phyloP scores from a whole-genome alignment of 2,113 vertebrate genomes.

The Brienomyrus longianalis region DNA sequence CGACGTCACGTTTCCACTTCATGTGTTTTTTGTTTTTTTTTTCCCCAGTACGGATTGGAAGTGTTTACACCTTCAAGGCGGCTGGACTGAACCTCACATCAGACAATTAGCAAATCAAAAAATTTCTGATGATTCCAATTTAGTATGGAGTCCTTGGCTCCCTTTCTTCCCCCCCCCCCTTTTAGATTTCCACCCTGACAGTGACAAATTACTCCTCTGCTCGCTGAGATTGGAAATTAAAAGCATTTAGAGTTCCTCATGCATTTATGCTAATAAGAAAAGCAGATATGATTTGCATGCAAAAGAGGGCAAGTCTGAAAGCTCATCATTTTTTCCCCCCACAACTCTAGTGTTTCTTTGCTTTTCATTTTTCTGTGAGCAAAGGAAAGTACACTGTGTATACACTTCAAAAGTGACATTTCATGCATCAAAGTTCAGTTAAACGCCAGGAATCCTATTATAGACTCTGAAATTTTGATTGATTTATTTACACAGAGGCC shows the following conservation, averaged over 20 bases:
- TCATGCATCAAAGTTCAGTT: constrained; percentile 34
- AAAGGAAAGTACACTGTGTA: constrained; percentile 33
- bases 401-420: constrained; percentile 44
- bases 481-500: constrained; percentile 49
- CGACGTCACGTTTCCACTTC: constrained; percentile 51
- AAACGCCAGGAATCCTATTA: constrained; percentile 33
- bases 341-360: constrained; percentile 74
- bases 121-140: constrained; percentile 98
- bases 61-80: constrained; percentile 97
- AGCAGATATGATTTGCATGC: constrained; percentile 99
- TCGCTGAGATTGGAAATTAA: constrained; percentile 99
- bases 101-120: constrained; percentile 99
- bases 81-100: constrained; percentile 91
- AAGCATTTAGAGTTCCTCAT: constrained; percentile 99
- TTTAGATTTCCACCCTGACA: constrained; percentile 98
- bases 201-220: constrained; percentile 99
- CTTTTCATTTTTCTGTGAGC: constrained; percentile 57
- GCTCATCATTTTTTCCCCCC: constrained; percentile 86
- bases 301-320: constrained; percentile 95
- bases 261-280: constrained; percentile 99
- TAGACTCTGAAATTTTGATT: constrained; percentile 41
- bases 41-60: not conserved
- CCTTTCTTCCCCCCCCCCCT: constrained; percentile 65
- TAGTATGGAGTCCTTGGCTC: constrained; percentile 84
- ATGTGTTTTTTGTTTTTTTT: constrained; percentile 17